A percentile compares a stretch with the other conserved stretches of the same genome.
These are phyloP conservation scores for Whitmania pigra DNA, from an alignment of 1,140 invertebrate genomes.

Conservation along the genomic window DNA sequence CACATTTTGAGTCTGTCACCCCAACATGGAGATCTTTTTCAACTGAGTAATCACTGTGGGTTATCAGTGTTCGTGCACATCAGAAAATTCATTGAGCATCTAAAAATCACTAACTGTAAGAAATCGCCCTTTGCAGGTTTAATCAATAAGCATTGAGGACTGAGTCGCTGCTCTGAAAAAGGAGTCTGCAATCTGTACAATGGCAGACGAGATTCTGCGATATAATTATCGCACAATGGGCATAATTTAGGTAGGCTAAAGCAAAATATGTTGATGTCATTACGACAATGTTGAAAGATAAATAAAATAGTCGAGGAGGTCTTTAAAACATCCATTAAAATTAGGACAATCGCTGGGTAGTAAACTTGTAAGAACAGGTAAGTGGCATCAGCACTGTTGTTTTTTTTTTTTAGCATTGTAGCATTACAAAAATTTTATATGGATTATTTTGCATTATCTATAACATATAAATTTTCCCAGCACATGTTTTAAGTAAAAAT, in stretches of 20 bases:
- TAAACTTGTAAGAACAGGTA: no score
- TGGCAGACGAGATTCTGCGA: neutral
- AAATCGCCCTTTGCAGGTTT: conserved; percentile 3
- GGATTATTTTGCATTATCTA: neutral
- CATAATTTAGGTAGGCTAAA: neutral
- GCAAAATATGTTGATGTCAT: neutral
- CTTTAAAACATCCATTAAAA: neutral
- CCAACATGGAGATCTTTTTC: conserved; percentile 11
- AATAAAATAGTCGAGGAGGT: neutral
- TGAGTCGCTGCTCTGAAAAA: neutral
- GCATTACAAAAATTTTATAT: no score
- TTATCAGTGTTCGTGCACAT: neutral
- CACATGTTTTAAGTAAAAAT: neutral
- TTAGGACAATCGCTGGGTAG: neutral
- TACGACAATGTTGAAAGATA: neutral
- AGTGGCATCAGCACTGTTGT: no score
- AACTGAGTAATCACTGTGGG: neutral
- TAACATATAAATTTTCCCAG: neutral
- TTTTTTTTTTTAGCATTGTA: no score
- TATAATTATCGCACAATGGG: neutral
- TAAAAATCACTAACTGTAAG: neutral
- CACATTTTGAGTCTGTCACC: conserved; percentile 9
- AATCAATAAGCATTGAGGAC: neutral
- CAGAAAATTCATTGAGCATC: neutral
- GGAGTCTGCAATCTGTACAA: neutral